Percentiles rank a stretch among this genome's conserved stretches.
Conservation (phyloP, 2,113 vertebrate species). For the Amphilophus citrinellus region DNA sequence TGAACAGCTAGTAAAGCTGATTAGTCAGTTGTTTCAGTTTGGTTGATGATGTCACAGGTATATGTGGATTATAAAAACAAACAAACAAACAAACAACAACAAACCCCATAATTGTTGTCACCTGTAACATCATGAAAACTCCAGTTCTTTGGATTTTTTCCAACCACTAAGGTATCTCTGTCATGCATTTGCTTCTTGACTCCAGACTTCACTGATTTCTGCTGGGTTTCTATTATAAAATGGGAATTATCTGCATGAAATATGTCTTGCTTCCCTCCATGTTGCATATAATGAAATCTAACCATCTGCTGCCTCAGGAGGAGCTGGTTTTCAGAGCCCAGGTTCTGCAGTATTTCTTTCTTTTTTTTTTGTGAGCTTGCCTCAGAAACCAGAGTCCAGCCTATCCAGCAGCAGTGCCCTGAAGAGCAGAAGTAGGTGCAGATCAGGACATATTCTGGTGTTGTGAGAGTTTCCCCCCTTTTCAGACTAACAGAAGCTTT, state of each 20-base stretch:
- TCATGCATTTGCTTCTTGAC: background rate
- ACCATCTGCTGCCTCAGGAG: background rate
- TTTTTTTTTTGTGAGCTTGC: background rate
- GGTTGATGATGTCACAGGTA: too few relatives aligned
- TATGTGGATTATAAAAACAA: too few relatives aligned
- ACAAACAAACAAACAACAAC: too few relatives aligned
- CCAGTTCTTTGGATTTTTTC: background rate
- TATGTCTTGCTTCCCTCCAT: background rate
- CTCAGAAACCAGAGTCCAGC: too few relatives aligned
- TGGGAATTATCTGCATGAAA: background rate
- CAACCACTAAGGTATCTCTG: background rate
- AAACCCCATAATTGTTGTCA: too few relatives aligned
- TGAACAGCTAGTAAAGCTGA: too few relatives aligned
- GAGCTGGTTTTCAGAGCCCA: background rate
- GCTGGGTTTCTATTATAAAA: background rate
- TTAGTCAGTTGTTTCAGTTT: too few relatives aligned
- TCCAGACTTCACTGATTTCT: background rate
- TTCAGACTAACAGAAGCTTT: background rate
- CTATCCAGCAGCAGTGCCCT: too few relatives aligned
- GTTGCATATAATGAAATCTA: background rate
- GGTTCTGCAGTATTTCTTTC: too few relatives aligned
- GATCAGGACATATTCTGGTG: background rate
- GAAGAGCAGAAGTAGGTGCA: background rate
- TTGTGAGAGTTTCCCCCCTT: background rate
- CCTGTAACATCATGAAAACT: too few relatives aligned